Percentiles rank a stretch among this genome's conserved stretches.
These are phyloP conservation scores for Dryocosmus kuriphilus DNA, from an alignment of 2,888 invertebrate species.

Conservation along the genomic window DNA sequence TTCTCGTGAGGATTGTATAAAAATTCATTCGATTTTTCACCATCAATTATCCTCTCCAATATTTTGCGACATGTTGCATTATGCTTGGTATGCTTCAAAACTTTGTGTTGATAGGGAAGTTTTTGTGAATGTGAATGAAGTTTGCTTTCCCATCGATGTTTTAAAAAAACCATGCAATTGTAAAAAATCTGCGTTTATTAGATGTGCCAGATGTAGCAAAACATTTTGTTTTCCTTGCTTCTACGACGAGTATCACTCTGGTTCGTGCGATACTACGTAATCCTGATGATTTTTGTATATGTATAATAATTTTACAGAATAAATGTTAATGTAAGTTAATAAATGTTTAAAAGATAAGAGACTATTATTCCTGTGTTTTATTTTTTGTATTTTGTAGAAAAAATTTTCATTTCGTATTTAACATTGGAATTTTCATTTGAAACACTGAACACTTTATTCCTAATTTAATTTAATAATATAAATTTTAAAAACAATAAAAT, in stretches of 20 bases:
- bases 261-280: background rate
- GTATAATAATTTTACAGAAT: no score
- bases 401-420: no score
- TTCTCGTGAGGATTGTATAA: conserved; percentile 27
- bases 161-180: background rate
- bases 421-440: no score
- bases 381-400: no score
- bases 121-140: conserved; percentile 30
- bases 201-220: conserved; percentile 35
- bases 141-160: conserved; percentile 28
- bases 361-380: no score
- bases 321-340: no score
- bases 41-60: conserved; percentile 37
- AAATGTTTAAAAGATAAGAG: no score
- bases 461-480: no score
- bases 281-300: no score
- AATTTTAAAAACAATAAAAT: no score
- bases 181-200: conserved; percentile 10
- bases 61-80: conserved; percentile 33
- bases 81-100: conserved; percentile 42
- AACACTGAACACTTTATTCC: no score
- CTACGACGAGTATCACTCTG: conserved; percentile 34
- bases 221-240: conserved; percentile 35
- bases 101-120: conserved; percentile 6
- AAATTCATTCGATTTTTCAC: conserved; percentile 32